These are phyloP conservation scores for Amblyornis subalaris DNA, from an alignment of 2,113 vertebrate genomes.

Conservation along the genomic window DNA sequence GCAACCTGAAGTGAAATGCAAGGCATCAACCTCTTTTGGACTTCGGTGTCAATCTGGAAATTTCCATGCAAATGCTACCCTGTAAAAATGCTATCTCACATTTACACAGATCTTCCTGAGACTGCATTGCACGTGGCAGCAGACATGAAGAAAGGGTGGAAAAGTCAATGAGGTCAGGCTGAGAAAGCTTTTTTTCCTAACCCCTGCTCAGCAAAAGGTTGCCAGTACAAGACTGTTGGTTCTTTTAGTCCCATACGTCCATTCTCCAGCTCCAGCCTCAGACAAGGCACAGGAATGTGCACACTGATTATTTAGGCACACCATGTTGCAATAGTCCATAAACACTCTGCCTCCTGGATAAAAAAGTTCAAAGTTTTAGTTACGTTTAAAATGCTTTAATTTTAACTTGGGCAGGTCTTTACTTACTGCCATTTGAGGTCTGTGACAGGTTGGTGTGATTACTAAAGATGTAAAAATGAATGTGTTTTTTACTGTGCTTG, in stretches of 20 bases:
- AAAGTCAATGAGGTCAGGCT: not conserved
- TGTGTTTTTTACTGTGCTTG: not conserved
- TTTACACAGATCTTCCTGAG: not conserved
- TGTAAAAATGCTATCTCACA: not conserved
- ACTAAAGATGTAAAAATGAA: not conserved
- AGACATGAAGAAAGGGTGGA: not conserved
- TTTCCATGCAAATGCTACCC: not conserved
- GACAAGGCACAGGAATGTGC: fast-evolving
- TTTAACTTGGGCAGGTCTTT: not conserved
- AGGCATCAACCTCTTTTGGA: not conserved
- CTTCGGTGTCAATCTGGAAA: not conserved
- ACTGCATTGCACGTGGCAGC: fast-evolving
- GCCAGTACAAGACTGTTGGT: fast-evolving
- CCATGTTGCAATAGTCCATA: not conserved
- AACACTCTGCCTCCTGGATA: not conserved
- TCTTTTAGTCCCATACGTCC: fast-evolving
- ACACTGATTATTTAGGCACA: not conserved
- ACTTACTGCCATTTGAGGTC: not conserved
- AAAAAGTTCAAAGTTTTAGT: not conserved
- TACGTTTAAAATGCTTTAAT: not conserved
- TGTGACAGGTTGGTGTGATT: not conserved
- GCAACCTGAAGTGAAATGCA: not conserved
- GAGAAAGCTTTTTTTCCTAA: not conserved
- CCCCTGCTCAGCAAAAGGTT: not conserved
- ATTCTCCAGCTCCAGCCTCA: not conserved